phyloP scores from a whole-genome alignment of 2,113 vertebrate genomes.

The Bostrychus sinensis region DNA sequence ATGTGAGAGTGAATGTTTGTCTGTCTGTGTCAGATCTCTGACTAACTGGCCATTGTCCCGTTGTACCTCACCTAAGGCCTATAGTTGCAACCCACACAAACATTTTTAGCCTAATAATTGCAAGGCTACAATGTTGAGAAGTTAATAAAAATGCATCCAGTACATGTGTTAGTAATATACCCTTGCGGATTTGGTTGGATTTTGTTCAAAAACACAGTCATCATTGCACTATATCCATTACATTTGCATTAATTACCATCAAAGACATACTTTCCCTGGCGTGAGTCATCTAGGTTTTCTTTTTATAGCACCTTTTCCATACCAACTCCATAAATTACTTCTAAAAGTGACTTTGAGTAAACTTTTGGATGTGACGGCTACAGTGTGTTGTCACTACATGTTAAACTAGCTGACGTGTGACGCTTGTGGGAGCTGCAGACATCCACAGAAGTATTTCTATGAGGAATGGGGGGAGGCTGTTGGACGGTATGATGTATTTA shows the following conservation, averaged over 20 bases:
- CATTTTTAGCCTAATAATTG: too few species aligned
- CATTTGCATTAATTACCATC: constrained; percentile 16
- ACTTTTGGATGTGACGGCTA: neutral
- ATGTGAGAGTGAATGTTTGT: too few species aligned
- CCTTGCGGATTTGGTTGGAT: constrained; percentile 3
- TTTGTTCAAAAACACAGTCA: neutral
- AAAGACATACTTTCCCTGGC: neutral
- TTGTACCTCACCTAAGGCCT: too few species aligned
- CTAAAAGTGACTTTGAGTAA: constrained; percentile 4
- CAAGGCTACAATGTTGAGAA: neutral
- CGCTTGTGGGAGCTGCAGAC: neutral
- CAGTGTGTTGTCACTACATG: neutral
- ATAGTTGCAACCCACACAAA: too few species aligned
- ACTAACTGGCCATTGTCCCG: too few species aligned
- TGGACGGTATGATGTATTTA: constrained; percentile 25
- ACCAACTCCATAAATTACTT: neutral
- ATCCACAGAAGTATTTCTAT: constrained; percentile 11
- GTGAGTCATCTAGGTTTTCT: neutral
- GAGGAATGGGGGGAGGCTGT: neutral
- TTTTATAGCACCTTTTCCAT: neutral
- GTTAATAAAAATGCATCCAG: neutral
- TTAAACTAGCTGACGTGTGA: neutral
- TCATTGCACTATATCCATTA: constrained; percentile 6
- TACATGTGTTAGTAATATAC: neutral
- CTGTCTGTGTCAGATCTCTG: too few species aligned